Evolutionary conservation across 53 echinoderm and acorn worm species (phyloP).

Genomic region (Apostichopus leukothele): DNA sequence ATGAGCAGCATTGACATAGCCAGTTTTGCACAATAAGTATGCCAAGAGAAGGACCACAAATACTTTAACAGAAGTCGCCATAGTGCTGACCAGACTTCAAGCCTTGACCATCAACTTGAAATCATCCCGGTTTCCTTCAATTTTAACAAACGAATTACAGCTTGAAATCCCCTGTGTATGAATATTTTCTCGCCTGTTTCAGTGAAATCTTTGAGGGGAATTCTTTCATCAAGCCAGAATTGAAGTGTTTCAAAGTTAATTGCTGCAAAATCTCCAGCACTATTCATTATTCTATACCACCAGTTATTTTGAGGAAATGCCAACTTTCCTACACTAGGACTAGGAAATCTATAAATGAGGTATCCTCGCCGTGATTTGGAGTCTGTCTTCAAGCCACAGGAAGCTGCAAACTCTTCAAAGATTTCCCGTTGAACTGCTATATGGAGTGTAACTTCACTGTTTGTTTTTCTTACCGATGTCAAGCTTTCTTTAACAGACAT

Average conservation of each 20-base stretch:
- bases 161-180: background rate
- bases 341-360: background rate
- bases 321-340: background rate
- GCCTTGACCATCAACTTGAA: background rate
- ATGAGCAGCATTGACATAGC: too few species aligned
- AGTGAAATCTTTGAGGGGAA: background rate
- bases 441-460: slow-evolving; percentile 9
- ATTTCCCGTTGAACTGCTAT: background rate
- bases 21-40: too few species aligned
- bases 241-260: background rate
- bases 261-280: background rate
- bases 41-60: too few species aligned
- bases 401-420: background rate
- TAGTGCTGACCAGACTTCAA: background rate
- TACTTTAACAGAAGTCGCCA: too few species aligned
- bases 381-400: background rate
- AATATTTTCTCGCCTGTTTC: background rate
- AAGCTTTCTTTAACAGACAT: background rate
- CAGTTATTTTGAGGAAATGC: background rate
- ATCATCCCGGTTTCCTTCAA: background rate
- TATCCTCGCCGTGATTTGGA: background rate
- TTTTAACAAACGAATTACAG: background rate
- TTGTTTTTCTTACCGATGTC: background rate
- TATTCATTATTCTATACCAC: slow-evolving; percentile 5
- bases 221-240: background rate